Evolutionary conservation across 2,888 invertebrate genomes (phyloP).

Genomic region (Drosophila meridionalis): DNA sequence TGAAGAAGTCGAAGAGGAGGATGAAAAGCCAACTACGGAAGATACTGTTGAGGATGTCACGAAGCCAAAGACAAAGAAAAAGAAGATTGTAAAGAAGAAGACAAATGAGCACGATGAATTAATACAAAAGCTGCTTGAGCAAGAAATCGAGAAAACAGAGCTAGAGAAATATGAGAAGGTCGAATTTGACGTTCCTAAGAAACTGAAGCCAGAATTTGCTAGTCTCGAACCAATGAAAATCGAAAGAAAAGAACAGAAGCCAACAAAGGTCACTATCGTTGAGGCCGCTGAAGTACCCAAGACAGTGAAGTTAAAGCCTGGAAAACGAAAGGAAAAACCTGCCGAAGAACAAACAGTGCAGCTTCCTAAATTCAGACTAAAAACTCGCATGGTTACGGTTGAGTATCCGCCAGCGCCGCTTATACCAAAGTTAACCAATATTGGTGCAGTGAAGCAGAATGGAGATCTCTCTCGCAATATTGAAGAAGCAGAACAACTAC

Average conservation of each 20-base stretch:
- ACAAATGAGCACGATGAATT: conserved; percentile 83
- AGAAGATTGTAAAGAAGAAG: conserved; percentile 81
- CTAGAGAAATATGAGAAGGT: conserved; percentile 85
- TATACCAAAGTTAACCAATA: conserved; percentile 86
- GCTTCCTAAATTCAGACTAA: conserved; percentile 88
- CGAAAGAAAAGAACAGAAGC: conserved; percentile 87
- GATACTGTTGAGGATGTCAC: conserved; percentile 53
- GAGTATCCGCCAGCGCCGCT: conserved; percentile 88
- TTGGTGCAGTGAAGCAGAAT: conserved; percentile 87
- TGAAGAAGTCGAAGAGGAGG: conserved; percentile 81
- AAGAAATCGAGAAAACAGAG: conserved; percentile 85
- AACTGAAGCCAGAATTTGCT: conserved; percentile 75
- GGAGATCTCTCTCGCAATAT: conserved; percentile 90
- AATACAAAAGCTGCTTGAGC: conserved; percentile 82
- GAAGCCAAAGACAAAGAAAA: conserved; percentile 79
- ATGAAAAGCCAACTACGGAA: conserved; percentile 55
- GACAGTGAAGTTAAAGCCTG: conserved; percentile 88
- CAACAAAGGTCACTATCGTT: conserved; percentile 88
- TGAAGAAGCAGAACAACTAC: conserved; percentile 89
- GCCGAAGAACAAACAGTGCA: conserved; percentile 87
- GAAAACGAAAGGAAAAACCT: conserved; percentile 85
- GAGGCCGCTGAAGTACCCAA: conserved; percentile 87
- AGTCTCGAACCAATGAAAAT: conserved; percentile 87
- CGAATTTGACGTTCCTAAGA: conserved; percentile 82
- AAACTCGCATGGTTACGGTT: conserved; percentile 88